These are phyloP conservation scores for Esox niger DNA, from an alignment of 2,113 vertebrate genomes.

Conservation along the genomic window DNA sequence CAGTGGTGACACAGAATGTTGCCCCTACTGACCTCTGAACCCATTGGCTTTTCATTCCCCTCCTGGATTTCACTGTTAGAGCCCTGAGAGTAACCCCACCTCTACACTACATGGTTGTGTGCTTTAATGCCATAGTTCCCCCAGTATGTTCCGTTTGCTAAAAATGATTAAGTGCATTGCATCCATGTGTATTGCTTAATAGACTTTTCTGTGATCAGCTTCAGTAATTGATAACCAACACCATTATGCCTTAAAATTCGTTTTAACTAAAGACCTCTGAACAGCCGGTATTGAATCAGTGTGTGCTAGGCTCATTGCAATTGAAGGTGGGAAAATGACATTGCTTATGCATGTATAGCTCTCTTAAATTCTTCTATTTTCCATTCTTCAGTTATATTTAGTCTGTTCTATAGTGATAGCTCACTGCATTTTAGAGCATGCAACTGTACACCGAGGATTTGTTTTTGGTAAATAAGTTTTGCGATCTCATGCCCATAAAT, in stretches of 20 bases:
- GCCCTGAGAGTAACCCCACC: neutral
- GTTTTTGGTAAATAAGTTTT: no score
- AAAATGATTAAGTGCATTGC: neutral
- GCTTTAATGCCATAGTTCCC: neutral
- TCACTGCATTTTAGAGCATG: no score
- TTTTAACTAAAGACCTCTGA: neutral
- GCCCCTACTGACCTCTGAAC: constrained; percentile 64
- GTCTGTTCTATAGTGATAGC: no score
- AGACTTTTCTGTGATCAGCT: neutral
- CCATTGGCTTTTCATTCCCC: constrained; percentile 41
- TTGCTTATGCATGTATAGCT: neutral
- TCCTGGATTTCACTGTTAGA: neutral
- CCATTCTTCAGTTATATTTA: no score
- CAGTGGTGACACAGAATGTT: constrained; percentile 56
- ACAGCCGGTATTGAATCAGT: neutral
- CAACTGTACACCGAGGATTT: no score
- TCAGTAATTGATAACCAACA: neutral
- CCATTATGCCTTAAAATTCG: neutral
- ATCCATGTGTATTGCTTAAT: neutral
- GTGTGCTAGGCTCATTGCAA: neutral
- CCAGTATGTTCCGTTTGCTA: neutral
- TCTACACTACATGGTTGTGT: neutral
- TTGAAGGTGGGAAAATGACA: neutral
- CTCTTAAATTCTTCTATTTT: no score
- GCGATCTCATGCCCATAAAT: no score